Evolutionary conservation across 2,888 invertebrate genomes (phyloP).

Genomic region (Falcaria lacertinaria): DNA sequence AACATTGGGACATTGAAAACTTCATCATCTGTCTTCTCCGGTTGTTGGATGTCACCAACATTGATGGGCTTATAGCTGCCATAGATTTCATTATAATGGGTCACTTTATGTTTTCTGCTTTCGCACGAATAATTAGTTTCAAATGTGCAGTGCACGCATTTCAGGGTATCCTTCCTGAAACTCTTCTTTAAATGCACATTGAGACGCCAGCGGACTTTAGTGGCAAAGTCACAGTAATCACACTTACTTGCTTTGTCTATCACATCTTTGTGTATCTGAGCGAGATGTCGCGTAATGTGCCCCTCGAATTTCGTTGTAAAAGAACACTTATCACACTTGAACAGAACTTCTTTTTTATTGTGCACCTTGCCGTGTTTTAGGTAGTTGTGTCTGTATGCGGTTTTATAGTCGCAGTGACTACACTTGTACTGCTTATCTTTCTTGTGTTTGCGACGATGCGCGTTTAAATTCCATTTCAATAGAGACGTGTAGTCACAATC

Average conservation of each 20-base stretch:
- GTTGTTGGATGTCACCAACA: not conserved
- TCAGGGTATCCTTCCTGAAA: conserved; percentile 27
- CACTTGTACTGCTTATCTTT: conserved; percentile 18
- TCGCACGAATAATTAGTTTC: conserved; percentile 48
- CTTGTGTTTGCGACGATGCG: conserved; percentile 43
- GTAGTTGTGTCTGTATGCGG: conserved; percentile 1
- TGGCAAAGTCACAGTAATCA: conserved; percentile 9
- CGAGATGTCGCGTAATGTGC: conserved; percentile 27
- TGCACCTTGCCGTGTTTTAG: conserved; percentile 4
- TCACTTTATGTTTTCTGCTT: conserved; percentile 42
- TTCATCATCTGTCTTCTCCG: not conserved
- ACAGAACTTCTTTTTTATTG: conserved; percentile 6
- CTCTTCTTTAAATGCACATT: conserved; percentile 50
- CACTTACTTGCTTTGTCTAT: not conserved
- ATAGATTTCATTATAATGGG: conserved; percentile 19
- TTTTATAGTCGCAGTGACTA: conserved; percentile 3
- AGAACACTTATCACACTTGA: conserved; percentile 29
- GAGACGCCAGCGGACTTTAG: conserved; percentile 14
- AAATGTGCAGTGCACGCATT: conserved; percentile 45
- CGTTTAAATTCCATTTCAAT: conserved; percentile 29
- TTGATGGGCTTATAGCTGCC: conserved; percentile 1
- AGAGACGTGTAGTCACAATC: conserved; percentile 31
- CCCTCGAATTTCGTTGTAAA: conserved; percentile 26
- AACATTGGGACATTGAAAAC: not conserved
- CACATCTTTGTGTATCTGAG: conserved; percentile 23